phyloP scores from a whole-genome alignment of 2,113 vertebrate genomes.

The Sceloporus tristichus region DNA sequence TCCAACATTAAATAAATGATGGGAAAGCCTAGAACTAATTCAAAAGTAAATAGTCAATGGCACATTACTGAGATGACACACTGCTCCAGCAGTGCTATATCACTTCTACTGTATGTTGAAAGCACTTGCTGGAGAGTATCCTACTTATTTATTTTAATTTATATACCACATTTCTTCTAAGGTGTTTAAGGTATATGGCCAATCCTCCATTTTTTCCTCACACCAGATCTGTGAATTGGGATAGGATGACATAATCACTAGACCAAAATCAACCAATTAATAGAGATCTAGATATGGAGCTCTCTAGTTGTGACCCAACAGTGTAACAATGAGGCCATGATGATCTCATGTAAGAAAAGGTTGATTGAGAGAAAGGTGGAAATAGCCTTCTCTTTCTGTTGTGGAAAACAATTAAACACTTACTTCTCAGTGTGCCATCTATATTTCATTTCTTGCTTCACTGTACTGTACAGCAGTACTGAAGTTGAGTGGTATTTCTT shows the following conservation, averaged over 20 bases:
- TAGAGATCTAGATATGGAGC: background rate
- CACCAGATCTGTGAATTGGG: too few species aligned
- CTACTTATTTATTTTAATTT: background rate
- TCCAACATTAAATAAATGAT: background rate
- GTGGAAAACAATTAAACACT: background rate
- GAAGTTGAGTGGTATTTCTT: background rate
- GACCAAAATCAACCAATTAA: too few species aligned
- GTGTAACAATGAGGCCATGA: background rate
- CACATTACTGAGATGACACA: background rate
- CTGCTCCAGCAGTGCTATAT: background rate
- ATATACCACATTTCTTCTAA: background rate
- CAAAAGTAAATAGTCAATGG: background rate
- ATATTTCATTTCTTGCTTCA: background rate
- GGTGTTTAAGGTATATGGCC: too few species aligned
- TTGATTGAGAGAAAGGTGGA: background rate
- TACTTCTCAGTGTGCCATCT: background rate
- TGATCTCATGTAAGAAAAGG: too few species aligned
- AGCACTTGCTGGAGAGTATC: background rate
- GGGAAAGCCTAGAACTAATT: background rate
- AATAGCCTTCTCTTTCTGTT: background rate
- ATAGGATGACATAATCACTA: too few species aligned
- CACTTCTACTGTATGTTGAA: background rate
- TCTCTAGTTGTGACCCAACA: background rate
- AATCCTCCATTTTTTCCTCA: too few species aligned
- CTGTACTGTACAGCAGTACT: too few species aligned